Percentiles rank a stretch among this genome's conserved stretches.
Evolutionary conservation across 2,797 vertebrate species (phyloP).

Genomic region (Gobio occitaniae): DNA sequence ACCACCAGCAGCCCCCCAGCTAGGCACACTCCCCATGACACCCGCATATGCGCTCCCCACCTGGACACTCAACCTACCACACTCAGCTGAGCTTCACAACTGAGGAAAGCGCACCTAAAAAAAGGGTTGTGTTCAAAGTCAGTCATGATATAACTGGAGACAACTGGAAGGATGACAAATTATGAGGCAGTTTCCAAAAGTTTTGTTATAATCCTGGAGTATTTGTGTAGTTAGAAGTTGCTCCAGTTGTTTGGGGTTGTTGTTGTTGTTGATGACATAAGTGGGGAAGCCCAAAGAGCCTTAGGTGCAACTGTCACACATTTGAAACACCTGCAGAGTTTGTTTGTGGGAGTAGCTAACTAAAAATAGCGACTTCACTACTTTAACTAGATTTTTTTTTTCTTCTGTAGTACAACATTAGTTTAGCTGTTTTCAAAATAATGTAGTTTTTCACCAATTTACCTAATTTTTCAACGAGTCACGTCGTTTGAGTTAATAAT

Average conservation of each 20-base stretch:
- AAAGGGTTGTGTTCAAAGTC: slow-evolving; percentile 39
- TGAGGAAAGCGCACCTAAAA: slow-evolving; percentile 13
- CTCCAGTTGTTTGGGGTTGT: slow-evolving; percentile 36
- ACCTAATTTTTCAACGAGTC: neutral
- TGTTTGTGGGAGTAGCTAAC: neutral
- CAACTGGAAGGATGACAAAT: neutral
- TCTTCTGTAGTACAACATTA: slow-evolving; percentile 3
- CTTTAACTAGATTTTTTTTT: neutral
- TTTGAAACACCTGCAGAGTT: slow-evolving; percentile 47
- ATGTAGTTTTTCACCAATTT: neutral
- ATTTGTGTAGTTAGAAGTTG: neutral
- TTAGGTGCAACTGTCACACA: slow-evolving; percentile 38
- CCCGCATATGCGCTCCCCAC: slow-evolving; percentile 59
- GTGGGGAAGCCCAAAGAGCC: slow-evolving; percentile 35
- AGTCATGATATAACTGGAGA: slow-evolving; percentile 9
- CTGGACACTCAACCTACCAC: slow-evolving; percentile 55
- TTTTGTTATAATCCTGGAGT: neutral
- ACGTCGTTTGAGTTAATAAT: neutral
- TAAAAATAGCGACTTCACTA: neutral
- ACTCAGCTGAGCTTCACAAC: slow-evolving; percentile 39
- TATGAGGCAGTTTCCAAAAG: neutral
- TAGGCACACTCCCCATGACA: slow-evolving; percentile 55
- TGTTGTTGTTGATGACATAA: slow-evolving; percentile 24
- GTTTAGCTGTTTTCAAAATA: neutral
- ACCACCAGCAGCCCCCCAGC: slow-evolving; percentile 51